Base-by-base conservation (phyloP, 2,797 vertebrate species). In the Gadopsis marmoratus region DNA sequence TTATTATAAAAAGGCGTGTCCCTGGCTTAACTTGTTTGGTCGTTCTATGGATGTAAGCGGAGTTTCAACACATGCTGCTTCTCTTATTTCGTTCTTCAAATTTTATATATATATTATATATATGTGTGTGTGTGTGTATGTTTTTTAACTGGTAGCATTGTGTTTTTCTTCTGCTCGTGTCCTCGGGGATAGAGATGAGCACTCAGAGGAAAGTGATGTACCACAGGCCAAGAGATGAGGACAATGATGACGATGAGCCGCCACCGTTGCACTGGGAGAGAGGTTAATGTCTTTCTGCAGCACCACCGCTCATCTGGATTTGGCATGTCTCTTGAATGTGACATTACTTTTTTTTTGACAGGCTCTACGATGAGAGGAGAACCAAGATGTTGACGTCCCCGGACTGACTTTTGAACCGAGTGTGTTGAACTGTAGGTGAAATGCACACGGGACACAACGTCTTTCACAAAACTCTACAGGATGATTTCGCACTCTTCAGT, bases 141-240 rank as follows among this genome's bases (percentile, higher is more conserved):
- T 2, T 2, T 2, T 21, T n/a, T 14, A 1, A 0, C 17, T 23
- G 31, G 26, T 33, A 1, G 2, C 13, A 4, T n/a, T 11, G 8
- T 48, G 4, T n/a, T 48, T 48, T 6, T 39, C 2, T 31, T 56
- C 23, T 13, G 6, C 47, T 29, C 50, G 13, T 76, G 0, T 75
- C 10, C 51, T 63, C 4, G 59, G 35, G 35, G 23, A 69, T 16
- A 95, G 89, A 95, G 66, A 82, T 68, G 43, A 81, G 68, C 5
- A 1, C 71, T 71, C 91, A 84, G 78, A 94, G 94, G 86, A 95
- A 92, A 26, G 35, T 76, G 69, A 79, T 82, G 79, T 87, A 89
- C 79, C 90, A 86, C 71, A 83, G 91, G 59, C 74, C 87, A 0
- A 90, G 85, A 88, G 91, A 91, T 0, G 88, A 92, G 5, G 86